phyloP scores from a whole-genome alignment of 2,888 invertebrate genomes.

The Periphyllus acericola region DNA sequence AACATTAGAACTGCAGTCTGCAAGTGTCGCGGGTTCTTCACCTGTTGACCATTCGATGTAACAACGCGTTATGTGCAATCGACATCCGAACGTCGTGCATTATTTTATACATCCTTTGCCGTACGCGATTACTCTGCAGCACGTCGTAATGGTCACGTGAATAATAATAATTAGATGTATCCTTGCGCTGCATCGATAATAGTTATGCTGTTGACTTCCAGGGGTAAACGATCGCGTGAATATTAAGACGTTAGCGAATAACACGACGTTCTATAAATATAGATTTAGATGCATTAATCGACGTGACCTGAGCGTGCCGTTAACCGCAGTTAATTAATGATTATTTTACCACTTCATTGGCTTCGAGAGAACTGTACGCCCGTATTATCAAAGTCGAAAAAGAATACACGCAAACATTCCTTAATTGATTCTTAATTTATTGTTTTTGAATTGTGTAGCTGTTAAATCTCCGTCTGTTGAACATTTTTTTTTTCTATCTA shows the following conservation, averaged over 20 bases:
- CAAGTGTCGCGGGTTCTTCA: not conserved
- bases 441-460: not conserved
- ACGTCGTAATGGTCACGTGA: not conserved
- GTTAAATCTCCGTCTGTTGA: not conserved
- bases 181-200: too few relatives aligned
- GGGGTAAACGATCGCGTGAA: not conserved
- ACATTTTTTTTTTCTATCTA: not conserved
- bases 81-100: not conserved
- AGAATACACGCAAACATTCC: not conserved
- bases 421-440: not conserved
- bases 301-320: conserved; percentile 1
- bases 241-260: not conserved
- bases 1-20: not conserved
- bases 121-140: too few relatives aligned
- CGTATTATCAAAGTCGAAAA: not conserved
- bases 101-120: too few relatives aligned
- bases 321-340: not conserved
- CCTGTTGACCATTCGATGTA: too few relatives aligned
- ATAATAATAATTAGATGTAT: too few relatives aligned
- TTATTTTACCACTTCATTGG: conserved; percentile 17
- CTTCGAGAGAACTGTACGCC: not conserved
- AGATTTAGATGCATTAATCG: conserved; percentile 26
- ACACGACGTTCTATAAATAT: conserved; percentile 2
- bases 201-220: too few relatives aligned
- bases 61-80: not conserved